Percentiles rank a stretch among this genome's conserved stretches.
Evolutionary conservation across 2,113 vertebrate genomes (phyloP).

Genomic region (Arothron firmamentum): DNA sequence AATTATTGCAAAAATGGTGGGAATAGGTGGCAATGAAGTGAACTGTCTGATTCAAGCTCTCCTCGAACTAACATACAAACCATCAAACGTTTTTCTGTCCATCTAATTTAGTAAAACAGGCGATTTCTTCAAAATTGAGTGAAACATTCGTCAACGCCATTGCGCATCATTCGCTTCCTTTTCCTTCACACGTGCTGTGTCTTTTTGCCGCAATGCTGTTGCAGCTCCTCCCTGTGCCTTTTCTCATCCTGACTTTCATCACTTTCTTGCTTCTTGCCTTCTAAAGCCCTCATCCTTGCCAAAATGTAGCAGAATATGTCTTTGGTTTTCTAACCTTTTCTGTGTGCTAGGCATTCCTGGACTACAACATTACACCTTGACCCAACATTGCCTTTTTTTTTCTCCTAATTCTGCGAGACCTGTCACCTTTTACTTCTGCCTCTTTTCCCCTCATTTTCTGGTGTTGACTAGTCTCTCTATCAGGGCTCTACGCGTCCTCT

Average conservation of each 20-base stretch:
- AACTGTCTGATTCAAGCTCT: constrained; percentile 45
- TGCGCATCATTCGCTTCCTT: constrained; percentile 32
- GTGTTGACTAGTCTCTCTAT: constrained; percentile 88
- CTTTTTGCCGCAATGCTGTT: constrained; percentile 67
- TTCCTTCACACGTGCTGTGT: constrained; percentile 55
- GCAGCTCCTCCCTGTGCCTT: constrained; percentile 48
- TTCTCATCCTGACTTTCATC: constrained; percentile 59
- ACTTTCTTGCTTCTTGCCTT: constrained; percentile 51
- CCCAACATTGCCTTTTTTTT: constrained; percentile 41
- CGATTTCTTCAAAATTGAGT: constrained; percentile 21
- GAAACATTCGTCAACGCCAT: constrained; percentile 45
- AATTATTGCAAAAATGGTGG: constrained; percentile 66
- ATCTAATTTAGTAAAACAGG: constrained; percentile 10
- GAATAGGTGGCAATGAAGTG: constrained; percentile 62
- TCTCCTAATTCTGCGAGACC: constrained; percentile 39
- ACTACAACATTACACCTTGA: constrained; percentile 39
- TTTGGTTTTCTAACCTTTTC: constrained; percentile 58
- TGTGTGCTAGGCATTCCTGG: constrained; percentile 51
- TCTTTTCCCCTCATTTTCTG: constrained; percentile 63
- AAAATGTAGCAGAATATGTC: constrained; percentile 40
- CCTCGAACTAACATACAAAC: constrained; percentile 46
- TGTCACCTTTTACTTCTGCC: constrained; percentile 31
- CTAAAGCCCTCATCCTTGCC: constrained; percentile 23
- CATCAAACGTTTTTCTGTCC: constrained; percentile 24
- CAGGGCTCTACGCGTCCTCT: constrained; percentile 81